Evolutionary conservation across 2,113 vertebrate genomes (phyloP), one percentile per base, ranked within the genome.

Genomic region (Symphodus melops): DNA sequence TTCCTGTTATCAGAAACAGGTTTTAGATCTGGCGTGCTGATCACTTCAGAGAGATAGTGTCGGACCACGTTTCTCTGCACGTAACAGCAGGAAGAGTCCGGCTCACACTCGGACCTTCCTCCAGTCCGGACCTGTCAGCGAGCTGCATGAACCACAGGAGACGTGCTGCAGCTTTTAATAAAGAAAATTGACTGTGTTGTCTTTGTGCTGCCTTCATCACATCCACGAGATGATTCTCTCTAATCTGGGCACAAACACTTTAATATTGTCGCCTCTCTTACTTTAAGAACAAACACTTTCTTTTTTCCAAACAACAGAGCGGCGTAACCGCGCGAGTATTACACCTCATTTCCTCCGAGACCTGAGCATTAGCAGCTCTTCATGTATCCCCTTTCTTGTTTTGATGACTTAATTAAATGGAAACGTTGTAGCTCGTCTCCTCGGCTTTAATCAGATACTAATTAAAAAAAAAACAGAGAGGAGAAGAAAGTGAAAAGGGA

Each of bases 331-430:
- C 79, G 28, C n/a, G 69, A 66, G 74, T 58, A 74, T 83, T 79
- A 75, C 73, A 85, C 82, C 83, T 87, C 81, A 87, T 88, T 85
- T 85, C 80, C 79, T 87, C 72, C 8, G 41, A 80, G 78, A 84
- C 68, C 71, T 62, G 23, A 54, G 60, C 60, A 72, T 82, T 83
- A 80, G 76, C 74, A 72, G 79, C 75, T 85, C 86, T 91, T 77
- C 75, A 82, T 79, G 72, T 88, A 83, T 84, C 58, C 75, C 75
- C 71, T 83, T 88, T 84, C 86, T 90, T 85, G 72, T 82, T 89
- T 88, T 91, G 85, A 91, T 88, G 83, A 73, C 88, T 88, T 89
- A 84, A 91, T 91, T 91, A 91, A 91, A 90, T 88, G 63, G 81
- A 83, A 92, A 83, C 69, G 54, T 79, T 87, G 71, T 77, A 75